Conservation (phyloP, 1,140 invertebrate genomes). For the Procambarus clarkii region DNA sequence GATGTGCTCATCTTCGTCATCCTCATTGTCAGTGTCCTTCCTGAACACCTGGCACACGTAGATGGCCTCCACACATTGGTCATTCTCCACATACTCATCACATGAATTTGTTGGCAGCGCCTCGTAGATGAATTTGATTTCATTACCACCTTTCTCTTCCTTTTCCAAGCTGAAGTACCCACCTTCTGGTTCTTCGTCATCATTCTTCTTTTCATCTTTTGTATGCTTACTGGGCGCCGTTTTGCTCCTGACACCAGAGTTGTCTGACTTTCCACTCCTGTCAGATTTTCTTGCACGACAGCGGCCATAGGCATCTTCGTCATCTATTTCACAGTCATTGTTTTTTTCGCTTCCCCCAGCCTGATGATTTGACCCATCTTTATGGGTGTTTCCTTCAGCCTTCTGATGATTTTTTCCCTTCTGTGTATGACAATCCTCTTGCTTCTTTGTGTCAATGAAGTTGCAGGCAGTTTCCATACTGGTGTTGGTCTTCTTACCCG, state of each 20-base stretch:
- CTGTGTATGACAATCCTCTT: not conserved
- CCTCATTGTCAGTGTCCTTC: slow-evolving; percentile 23
- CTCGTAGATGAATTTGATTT: slow-evolving; percentile 53
- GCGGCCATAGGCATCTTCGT: not conserved
- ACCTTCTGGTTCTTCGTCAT: slow-evolving; percentile 56
- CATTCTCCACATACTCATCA: slow-evolving; percentile 47
- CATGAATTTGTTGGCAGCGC: slow-evolving; percentile 19
- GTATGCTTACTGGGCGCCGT: not conserved
- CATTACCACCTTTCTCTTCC: slow-evolving; percentile 48
- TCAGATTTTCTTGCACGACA: not conserved
- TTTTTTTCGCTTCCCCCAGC: not conserved
- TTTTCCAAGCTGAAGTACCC: slow-evolving; percentile 68
- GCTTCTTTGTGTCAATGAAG: too few relatives aligned
- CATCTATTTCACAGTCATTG: not conserved
- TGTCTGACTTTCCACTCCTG: slow-evolving; percentile 9
- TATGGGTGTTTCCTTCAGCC: not conserved
- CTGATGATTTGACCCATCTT: not conserved
- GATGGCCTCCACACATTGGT: slow-evolving; percentile 63
- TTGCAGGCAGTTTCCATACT: not conserved
- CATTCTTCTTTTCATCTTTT: not conserved
- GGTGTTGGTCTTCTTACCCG: not conserved
- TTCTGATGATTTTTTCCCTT: slow-evolving; percentile 17
- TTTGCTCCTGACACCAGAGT: not conserved
- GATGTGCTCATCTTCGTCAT: slow-evolving; percentile 36
- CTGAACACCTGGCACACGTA: slow-evolving; percentile 62